Conservation (phyloP, 2,113 vertebrate genomes). For the Acanthochromis polyacanthus region DNA sequence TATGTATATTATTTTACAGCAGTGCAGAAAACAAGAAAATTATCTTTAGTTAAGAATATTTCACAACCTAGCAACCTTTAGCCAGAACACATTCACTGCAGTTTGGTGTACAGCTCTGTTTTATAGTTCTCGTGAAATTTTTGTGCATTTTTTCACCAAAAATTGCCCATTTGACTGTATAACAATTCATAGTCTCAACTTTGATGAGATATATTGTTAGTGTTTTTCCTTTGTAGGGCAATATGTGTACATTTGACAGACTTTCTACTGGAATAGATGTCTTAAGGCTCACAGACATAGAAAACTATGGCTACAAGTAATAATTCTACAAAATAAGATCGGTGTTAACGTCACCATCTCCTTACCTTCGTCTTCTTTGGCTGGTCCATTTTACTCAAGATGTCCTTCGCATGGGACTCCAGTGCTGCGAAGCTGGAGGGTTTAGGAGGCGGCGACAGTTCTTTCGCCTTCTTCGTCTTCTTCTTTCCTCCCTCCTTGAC, state of each 20-base stretch:
- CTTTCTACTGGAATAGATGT: not conserved
- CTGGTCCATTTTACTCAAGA: constrained; percentile 95
- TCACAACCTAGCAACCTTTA: not conserved
- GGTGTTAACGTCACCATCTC: too few relatives aligned
- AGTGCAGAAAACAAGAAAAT: too few relatives aligned
- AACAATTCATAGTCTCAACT: too few relatives aligned
- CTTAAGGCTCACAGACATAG: not conserved
- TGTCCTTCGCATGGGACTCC: constrained; percentile 96
- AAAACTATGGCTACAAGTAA: not conserved
- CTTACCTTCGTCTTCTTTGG: constrained; percentile 94
- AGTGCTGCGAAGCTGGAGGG: constrained; percentile 93
- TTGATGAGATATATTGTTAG: too few relatives aligned
- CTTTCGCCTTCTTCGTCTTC: constrained; percentile 92
- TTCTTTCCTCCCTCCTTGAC: constrained; percentile 95
- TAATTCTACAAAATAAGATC: not conserved
- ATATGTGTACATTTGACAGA: not conserved
- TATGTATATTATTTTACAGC: too few relatives aligned
- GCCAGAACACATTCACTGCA: not conserved
- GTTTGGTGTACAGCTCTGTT: too few relatives aligned
- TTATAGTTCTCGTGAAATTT: too few relatives aligned
- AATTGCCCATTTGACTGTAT: too few relatives aligned
- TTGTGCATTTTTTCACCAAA: too few relatives aligned
- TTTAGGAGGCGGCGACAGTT: constrained; percentile 85
- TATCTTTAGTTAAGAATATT: too few relatives aligned
- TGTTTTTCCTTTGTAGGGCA: too few relatives aligned